phyloP scores from a whole-genome alignment of 1,140 invertebrate species.

The Drosophila subobscura region DNA sequence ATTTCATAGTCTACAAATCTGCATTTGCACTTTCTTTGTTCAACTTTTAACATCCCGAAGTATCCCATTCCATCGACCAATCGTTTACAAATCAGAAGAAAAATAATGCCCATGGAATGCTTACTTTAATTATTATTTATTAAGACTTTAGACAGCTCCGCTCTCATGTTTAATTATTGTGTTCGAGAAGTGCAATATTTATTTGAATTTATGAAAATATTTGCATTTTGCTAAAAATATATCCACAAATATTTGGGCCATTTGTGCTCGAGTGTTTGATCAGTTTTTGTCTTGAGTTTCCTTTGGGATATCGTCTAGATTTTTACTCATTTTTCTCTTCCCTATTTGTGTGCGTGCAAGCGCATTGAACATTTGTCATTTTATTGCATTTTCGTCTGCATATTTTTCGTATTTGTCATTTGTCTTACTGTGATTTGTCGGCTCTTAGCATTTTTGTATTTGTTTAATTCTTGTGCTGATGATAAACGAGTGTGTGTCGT shows the following conservation, averaged over 20 bases:
- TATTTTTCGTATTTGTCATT: slow-evolving; percentile 35
- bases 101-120: no score
- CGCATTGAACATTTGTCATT: slow-evolving; percentile 25
- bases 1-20: slow-evolving; percentile 48
- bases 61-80: slow-evolving; percentile 23
- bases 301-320: background rate
- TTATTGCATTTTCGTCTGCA: slow-evolving; percentile 1
- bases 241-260: no score
- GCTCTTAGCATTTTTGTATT: slow-evolving; percentile 18
- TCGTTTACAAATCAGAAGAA: background rate
- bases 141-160: no score
- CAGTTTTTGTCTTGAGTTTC: slow-evolving; percentile 15
- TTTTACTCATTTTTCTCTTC: slow-evolving; percentile 17
- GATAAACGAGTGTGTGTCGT: background rate
- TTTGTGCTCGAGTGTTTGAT: no score
- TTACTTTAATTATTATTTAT: no score
- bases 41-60: background rate
- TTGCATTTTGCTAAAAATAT: no score
- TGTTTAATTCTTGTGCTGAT: slow-evolving; percentile 28
- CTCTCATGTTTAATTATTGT: no score
- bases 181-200: no score
- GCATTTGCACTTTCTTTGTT: slow-evolving; percentile 43
- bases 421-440: slow-evolving; percentile 33
- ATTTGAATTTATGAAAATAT: no score
- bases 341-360: background rate